These are phyloP conservation scores for Aromia moschata DNA, from an alignment of 2,888 invertebrate genomes.

Conservation along the genomic window DNA sequence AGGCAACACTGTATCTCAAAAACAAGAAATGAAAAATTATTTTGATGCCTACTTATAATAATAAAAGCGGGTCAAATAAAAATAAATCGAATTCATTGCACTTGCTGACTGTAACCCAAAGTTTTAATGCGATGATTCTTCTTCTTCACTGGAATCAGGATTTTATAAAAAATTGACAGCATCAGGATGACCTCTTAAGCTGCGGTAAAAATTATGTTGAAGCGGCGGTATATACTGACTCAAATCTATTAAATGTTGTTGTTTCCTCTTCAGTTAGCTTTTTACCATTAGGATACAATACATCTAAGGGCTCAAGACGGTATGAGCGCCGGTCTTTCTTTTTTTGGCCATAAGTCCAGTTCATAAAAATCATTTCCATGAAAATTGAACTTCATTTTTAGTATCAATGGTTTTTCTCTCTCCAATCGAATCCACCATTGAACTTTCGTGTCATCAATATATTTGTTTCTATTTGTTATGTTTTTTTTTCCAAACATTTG, in stretches of 20 bases:
- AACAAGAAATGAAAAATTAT: too few species aligned
- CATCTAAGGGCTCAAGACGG: not conserved
- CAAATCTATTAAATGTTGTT: conserved; percentile 9
- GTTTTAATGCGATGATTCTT: not conserved
- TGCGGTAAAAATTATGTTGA: conserved; percentile 8
- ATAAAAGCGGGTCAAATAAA: too few species aligned
- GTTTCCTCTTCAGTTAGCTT: not conserved
- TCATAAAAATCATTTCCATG: not conserved
- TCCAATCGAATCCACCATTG: not conserved
- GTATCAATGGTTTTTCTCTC: conserved; percentile 1
- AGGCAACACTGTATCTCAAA: not conserved
- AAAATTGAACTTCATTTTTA: not conserved
- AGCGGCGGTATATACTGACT: not conserved
- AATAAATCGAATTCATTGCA: too few species aligned
- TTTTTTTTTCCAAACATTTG: not conserved
- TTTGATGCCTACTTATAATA: too few species aligned
- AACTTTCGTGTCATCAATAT: not conserved
- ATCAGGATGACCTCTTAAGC: conserved; percentile 8
- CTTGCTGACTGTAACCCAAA: too few species aligned
- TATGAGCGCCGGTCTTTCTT: not conserved
- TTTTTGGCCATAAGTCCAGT: not conserved
- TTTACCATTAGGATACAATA: not conserved
- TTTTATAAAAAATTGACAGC: conserved; percentile 8
- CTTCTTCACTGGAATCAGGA: not conserved
- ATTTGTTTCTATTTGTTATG: conserved; percentile 1